Evolutionary conservation across 2,888 invertebrate genomes (phyloP).

Genomic region (Folsomia candida): DNA sequence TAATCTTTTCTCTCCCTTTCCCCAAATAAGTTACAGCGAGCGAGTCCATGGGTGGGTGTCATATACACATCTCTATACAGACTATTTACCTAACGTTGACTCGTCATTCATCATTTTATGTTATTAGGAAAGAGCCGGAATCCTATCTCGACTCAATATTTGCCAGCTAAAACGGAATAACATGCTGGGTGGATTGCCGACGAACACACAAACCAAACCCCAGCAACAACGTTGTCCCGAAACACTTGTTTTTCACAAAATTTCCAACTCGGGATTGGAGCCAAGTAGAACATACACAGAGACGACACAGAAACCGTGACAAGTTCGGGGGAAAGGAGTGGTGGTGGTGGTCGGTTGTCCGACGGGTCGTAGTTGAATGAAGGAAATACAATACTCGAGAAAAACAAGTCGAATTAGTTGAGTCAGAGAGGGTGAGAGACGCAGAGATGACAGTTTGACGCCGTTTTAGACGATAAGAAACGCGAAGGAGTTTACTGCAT

Average conservation of each 20-base stretch:
- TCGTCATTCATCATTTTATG: conserved; percentile 43
- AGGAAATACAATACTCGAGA: neutral
- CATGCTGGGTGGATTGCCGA: neutral
- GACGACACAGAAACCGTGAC: too few relatives aligned
- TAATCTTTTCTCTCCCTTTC: conserved; percentile 31
- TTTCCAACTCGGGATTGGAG: neutral
- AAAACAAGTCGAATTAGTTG: conserved; percentile 11
- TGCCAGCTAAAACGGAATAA: neutral
- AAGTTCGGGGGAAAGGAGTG: too few relatives aligned
- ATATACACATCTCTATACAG: conserved; percentile 28
- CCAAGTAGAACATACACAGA: neutral
- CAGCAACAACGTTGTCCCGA: neutral
- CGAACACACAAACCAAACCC: neutral
- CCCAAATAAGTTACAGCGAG: conserved; percentile 15
- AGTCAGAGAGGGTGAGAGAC: neutral
- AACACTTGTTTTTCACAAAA: conserved; percentile 18
- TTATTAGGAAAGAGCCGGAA: conserved; percentile 9
- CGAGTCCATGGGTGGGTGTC: conserved; percentile 25
- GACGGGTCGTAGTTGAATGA: neutral
- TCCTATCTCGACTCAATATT: conserved; percentile 5
- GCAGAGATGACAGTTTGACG: conserved; percentile 23
- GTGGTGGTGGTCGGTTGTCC: neutral
- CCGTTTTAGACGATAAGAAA: conserved; percentile 1
- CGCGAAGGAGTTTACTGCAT: neutral
- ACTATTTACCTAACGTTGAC: conserved; percentile 42